Evolutionary conservation across 2,113 vertebrate genomes (phyloP), one percentile per base, ranked within the genome.

Genomic region (Callopanchax toddi): DNA sequence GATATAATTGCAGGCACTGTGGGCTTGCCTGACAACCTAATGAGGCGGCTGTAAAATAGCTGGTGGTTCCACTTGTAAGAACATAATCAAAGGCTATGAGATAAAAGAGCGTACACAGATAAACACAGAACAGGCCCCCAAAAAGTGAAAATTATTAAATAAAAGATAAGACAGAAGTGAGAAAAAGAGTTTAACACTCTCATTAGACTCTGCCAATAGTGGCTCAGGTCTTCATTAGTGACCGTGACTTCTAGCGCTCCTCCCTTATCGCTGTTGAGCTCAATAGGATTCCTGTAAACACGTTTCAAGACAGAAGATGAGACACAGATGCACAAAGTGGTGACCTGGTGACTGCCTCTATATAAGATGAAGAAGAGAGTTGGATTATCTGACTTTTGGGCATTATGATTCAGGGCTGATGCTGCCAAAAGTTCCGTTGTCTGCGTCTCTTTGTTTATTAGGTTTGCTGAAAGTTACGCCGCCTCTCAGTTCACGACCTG

Each of bases 81-180:
- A 82, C 78, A 81, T 80, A 80, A 86, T 85, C 61, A 84, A 86
- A 83, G 76, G 77, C 66, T 59, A 71, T 44, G 66, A 81, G 82
- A 87, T 83, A 79, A 86, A 85, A 85, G 73, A 34, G 63, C n/a
- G 62, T 52, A 70, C 42, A 78, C 62, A 81, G 65, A 73, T 54
- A 77, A 64, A 76, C 69, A 82, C 8, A 36, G 29, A 17, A 52
- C 68, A 17, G 59, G 69, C 66, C 53, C 43, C 49, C 17, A 39
- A 29, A 67, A 37, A 45, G 4, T 73, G 37, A 7, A 79, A 77
- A 62, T 49, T 71, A 56, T 70, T 46, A 68, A 70, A 72, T 44
- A 42, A 12, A 55, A 56, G 45, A 61, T 58, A 65, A 56, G 54
- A 53, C 46, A 50, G 37, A n/a, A 55, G 26, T 44, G 67, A 53